Conservation (phyloP, 2,797 vertebrate genomes). For the Ficedula albicollis region DNA sequence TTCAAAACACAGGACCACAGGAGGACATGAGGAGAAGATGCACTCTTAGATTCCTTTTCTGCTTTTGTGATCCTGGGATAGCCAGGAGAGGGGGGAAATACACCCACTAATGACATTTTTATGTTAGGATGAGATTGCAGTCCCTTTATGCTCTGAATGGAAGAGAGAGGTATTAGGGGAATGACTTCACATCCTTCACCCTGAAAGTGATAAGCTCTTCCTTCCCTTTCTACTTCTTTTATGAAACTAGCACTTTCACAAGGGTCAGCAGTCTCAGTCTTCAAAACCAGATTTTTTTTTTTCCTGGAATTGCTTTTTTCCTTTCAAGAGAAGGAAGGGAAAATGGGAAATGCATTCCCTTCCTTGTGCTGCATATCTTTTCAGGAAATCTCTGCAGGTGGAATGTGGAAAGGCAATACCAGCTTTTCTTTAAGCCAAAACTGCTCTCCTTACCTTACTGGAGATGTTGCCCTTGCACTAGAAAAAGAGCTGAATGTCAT, state of each 20-base stretch:
- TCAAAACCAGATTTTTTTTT: not conserved
- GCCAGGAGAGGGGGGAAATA: not conserved
- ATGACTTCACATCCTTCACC: not conserved
- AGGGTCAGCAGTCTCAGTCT: not conserved
- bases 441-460: not conserved
- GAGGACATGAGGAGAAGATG: not conserved
- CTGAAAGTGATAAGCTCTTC: not conserved
- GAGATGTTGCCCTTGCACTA: not conserved
- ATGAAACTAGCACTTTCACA: not conserved
- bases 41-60: not conserved
- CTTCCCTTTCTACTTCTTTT: not conserved
- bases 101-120: not conserved
- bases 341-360: not conserved
- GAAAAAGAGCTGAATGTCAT: constrained; percentile 23
- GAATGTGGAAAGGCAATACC: not conserved
- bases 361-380: not conserved
- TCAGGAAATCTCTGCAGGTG: not conserved
- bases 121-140: not conserved
- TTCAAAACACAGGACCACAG: not conserved
- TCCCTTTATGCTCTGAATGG: not conserved
- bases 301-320: not conserved
- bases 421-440: not conserved
- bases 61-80: not conserved
- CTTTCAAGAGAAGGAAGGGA: not conserved
- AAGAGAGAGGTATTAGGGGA: not conserved